Percentiles rank a stretch among this genome's conserved stretches.
Conservation (phyloP, 1,140 invertebrate species). For the Odontomachus brunneus region DNA sequence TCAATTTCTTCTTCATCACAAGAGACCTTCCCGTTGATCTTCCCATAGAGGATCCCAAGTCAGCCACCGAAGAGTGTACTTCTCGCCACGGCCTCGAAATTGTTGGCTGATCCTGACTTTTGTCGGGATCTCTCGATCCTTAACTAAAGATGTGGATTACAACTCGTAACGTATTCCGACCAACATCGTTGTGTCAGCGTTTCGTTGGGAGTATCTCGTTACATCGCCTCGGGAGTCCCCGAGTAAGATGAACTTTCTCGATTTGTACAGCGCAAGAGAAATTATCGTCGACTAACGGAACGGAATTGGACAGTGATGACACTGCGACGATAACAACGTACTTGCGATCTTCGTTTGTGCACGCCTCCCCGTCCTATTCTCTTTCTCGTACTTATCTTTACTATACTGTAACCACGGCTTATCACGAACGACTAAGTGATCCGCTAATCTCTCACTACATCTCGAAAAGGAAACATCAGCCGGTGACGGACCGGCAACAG, state of each 20-base stretch:
- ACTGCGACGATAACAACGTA: constrained; percentile 43
- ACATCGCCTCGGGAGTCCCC: background rate
- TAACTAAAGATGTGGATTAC: constrained; percentile 21
- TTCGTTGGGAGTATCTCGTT: constrained; percentile 6
- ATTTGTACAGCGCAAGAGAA: background rate
- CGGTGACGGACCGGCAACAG: background rate
- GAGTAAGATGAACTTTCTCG: background rate
- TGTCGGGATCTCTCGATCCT: background rate
- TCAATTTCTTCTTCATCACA: constrained; percentile 11
- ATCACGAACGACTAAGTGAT: constrained; percentile 42
- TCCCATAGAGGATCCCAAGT: background rate
- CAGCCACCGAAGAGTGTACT: constrained; percentile 13
- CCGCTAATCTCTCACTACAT: constrained; percentile 12
- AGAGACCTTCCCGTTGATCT: too few relatives aligned
- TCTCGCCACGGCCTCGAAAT: background rate
- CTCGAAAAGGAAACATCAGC: constrained; percentile 11
- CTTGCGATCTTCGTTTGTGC: constrained; percentile 20
- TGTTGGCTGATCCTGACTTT: constrained; percentile 13
- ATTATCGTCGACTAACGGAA: constrained; percentile 2
- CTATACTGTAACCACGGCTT: constrained; percentile 27
- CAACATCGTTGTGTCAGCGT: constrained; percentile 2
- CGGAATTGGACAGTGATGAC: constrained; percentile 11
- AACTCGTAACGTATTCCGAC: constrained; percentile 2
- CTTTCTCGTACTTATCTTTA: constrained; percentile 32
- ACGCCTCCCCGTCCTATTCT: background rate